These are phyloP conservation scores for Dendrocincla tyrannina DNA, from an alignment of 2,797 vertebrate genomes.

Conservation along the genomic window DNA sequence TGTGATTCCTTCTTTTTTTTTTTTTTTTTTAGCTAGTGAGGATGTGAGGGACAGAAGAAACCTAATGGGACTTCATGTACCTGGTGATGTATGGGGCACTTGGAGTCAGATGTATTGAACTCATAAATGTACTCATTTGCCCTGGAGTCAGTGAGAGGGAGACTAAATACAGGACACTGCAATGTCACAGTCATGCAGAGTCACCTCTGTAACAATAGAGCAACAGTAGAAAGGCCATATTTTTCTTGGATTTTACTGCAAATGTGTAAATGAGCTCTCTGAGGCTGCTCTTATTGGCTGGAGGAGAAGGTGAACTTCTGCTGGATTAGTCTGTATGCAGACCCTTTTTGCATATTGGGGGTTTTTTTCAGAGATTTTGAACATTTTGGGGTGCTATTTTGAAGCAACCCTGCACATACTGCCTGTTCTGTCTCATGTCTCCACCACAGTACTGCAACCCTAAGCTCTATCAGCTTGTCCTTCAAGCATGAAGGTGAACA, in stretches of 20 bases:
- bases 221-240: not conserved
- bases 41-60: slow-evolving; percentile 15
- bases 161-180: slow-evolving; percentile 33
- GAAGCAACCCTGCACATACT: not conserved
- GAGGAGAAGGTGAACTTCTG: not conserved
- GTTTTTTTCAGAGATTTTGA: not conserved
- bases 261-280: not conserved
- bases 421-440: not conserved
- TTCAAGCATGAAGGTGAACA: slow-evolving; percentile 47
- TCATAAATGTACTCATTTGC: slow-evolving; percentile 61
- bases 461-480: not conserved
- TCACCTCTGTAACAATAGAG: not conserved
- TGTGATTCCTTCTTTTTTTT: not conserved
- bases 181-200: slow-evolving; percentile 59
- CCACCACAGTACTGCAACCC: not conserved
- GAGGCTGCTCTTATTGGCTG: not conserved
- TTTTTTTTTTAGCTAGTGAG: not conserved
- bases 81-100: slow-evolving; percentile 31
- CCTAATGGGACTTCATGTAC: slow-evolving; percentile 41
- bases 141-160: slow-evolving; percentile 46
- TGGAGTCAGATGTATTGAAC: slow-evolving; percentile 49
- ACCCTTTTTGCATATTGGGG: not conserved
- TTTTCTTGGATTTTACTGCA: slow-evolving; percentile 20
- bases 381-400: not conserved
- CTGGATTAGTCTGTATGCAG: not conserved